phyloP scores from a whole-genome alignment of 1,140 invertebrate species.

The Andricus grossulariae region DNA sequence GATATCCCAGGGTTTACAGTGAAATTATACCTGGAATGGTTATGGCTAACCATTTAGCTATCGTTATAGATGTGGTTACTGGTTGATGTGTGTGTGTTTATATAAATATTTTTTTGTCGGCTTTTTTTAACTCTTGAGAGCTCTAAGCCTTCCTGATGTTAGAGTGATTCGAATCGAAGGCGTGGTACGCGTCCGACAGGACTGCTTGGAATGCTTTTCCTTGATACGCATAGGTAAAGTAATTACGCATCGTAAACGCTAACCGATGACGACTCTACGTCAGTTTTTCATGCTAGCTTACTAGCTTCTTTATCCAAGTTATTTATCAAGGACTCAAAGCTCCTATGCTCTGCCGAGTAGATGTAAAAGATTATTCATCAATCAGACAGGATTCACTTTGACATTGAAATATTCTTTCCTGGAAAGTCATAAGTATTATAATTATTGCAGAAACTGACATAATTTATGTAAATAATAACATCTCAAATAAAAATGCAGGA shows the following conservation, averaged over 20 bases:
- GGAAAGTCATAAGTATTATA: background rate
- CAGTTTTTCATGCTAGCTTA: conserved; percentile 7
- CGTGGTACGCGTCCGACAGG: conserved; percentile 20
- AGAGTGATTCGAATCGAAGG: conserved; percentile 28
- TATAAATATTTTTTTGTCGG: conserved; percentile 13
- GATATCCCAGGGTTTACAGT: too few species aligned
- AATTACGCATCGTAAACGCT: conserved; percentile 27
- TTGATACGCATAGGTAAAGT: conserved; percentile 15
- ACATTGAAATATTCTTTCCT: background rate
- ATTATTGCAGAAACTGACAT: too few species aligned
- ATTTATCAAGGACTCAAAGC: conserved; percentile 21
- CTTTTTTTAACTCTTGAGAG: background rate
- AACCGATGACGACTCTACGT: conserved; percentile 29
- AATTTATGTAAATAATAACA: too few species aligned
- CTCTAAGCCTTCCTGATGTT: background rate
- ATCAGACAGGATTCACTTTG: conserved; percentile 12
- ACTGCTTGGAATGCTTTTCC: conserved; percentile 29
- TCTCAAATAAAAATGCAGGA: too few species aligned
- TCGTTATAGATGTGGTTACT: conserved; percentile 1
- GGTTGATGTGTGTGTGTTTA: background rate
- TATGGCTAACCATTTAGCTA: background rate
- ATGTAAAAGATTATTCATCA: conserved; percentile 19
- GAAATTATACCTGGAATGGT: too few species aligned
- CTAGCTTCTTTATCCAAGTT: conserved; percentile 21
- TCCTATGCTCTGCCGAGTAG: conserved; percentile 2